Base-by-base conservation (phyloP, 2,888 invertebrate species). In the Bedellia somnulentella region DNA sequence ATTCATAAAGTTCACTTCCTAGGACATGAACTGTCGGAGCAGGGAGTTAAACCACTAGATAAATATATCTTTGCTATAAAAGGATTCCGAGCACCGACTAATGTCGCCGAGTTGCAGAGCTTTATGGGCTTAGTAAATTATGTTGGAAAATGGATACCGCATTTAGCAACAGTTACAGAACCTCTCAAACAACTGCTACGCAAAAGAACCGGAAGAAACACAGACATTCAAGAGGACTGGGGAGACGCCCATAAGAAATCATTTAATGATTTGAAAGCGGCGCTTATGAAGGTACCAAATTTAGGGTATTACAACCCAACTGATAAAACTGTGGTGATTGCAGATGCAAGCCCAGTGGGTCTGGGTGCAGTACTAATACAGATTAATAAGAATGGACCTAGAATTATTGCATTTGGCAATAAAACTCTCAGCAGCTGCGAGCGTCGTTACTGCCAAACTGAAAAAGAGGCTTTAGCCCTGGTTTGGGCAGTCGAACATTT, bases 401-500 rank as follows among this genome's bases (percentile, higher is more conserved):
- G 46, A 2, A 41, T 47, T 9, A 46, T 47, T 9, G 47, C 44
- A 0, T 51, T 22, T 32, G 47, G 47, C 1, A 33, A 47, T 26
- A 38, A 37, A 28, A 43, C 23, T 8, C 22, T 51, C 0, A 44
- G 35, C 1, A 39, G 44, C 1, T 35, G 35, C 22, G 46, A 50
- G 35, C 29, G 36, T 2, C 26, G 43, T 3, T 47, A 49, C 13
- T 39, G 43, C 22, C 46, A 31, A 10, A 47, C 47, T 0, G 46
- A 47, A 30, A 49, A 47, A 25, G 46, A 46, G 24, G 48, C 46
- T 1, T 25, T 46, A 2, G 42, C 43, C 0, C 22, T 46, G 2
- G 46, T 45, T 0, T 45, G 45, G 44, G 39, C 45, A 1, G 34
- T 45, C 0, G 46, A 46, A 29, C 47, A 46, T 33, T 46, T 47